Evolutionary conservation across 2,888 invertebrate species (phyloP), one percentile per base, ranked within the genome.

Genomic region (Erannis defoliaria): DNA sequence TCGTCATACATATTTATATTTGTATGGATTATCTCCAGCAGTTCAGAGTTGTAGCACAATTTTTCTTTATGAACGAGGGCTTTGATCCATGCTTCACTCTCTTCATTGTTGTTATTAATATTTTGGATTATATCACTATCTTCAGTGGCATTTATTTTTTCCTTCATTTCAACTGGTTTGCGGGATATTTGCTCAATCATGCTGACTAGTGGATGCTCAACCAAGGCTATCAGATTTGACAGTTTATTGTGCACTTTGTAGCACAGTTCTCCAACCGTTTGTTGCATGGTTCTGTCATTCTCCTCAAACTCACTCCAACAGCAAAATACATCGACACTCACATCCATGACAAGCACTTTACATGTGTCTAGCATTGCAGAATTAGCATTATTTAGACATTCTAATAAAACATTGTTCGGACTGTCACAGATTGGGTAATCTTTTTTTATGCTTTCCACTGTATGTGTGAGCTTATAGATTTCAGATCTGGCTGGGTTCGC

Each of bases 281-380:
- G 82, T 63, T 93, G 93, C 83, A 89, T 82, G 59, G 70, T 90
- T 74, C 78, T 81, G 1, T 80, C 83, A 66, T 82, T 73, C 14
- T 85, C 82, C 66, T 86, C 85, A 82, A 84, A 85, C 67, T 93
- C 93, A 77, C 87, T 88, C 93, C 93, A 93, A 10, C 88, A 81
- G 76, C 93, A 93, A 73, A 86, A 93, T 63, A 89, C 84, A 58
- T 91, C 88, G 18, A 92, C 83, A 78, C 82, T 92, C 0, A 92
- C 76, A 66, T 80, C 85, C 89, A 91, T 91, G 10, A 89, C 80
- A 26, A 90, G 72, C 35, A 76, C 77, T 69, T 87, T 81, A 62
- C 81, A 86, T 62, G 74, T 76, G 65, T 91, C 88, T 51, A 92
- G 60, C 67, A 92, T 63, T 1, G 71, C 65, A 10, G 64, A 64